A percentile compares a stretch with the other conserved stretches of the same genome.
phyloP scores from a whole-genome alignment of 2,888 invertebrate species.

The Agelastica alni region DNA sequence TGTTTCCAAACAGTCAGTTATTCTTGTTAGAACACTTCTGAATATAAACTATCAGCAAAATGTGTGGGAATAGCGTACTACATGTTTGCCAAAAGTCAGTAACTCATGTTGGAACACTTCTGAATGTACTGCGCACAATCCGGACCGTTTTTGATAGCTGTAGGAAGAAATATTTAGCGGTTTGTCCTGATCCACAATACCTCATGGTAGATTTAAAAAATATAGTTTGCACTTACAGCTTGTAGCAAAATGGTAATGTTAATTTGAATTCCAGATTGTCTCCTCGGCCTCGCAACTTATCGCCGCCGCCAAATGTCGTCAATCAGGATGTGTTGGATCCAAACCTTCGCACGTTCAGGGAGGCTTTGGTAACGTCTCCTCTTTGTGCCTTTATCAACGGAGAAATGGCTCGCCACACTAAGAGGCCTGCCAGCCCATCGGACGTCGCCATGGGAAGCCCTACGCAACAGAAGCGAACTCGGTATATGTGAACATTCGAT shows the following conservation, averaged over 20 bases:
- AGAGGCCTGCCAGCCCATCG: conserved; percentile 69
- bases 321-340: conserved; percentile 56
- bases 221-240: too few species aligned
- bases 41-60: too few species aligned
- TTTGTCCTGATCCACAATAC: too few species aligned
- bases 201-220: too few species aligned
- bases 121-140: too few species aligned
- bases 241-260: background rate
- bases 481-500: conserved; percentile 72
- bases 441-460: conserved; percentile 80
- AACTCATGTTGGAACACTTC: too few species aligned
- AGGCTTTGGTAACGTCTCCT: conserved; percentile 68
- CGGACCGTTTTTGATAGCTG: too few species aligned
- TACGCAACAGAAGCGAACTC: conserved; percentile 73
- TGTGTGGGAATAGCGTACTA: too few species aligned
- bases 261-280: conserved; percentile 32
- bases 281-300: conserved; percentile 58
- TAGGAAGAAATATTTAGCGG: too few species aligned
- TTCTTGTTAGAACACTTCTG: too few species aligned
- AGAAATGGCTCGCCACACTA: conserved; percentile 75
- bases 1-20: too few species aligned
- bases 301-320: conserved; percentile 55
- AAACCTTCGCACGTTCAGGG: conserved; percentile 74
- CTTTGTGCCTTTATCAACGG: conserved; percentile 71
- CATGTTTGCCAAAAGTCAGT: too few species aligned